Evolutionary conservation across 2,113 vertebrate genomes (phyloP).

Genomic region (Ophiodon elongatus): DNA sequence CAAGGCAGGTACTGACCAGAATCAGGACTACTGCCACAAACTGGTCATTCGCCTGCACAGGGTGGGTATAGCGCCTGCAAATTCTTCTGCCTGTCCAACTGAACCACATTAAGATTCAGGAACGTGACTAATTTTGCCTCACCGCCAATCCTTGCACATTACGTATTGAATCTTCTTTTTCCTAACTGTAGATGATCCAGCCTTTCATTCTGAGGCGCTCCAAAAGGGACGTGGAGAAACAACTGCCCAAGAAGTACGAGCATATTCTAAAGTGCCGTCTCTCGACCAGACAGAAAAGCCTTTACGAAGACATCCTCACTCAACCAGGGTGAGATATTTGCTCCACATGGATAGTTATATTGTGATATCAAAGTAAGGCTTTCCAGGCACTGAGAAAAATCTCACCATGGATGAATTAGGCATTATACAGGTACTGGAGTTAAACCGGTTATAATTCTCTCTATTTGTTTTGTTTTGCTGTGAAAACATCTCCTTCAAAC

Average conservation of each 20-base stretch:
- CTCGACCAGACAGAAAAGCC: constrained; percentile 90
- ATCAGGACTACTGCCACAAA: constrained; percentile 96
- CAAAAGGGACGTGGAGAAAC: constrained; percentile 94
- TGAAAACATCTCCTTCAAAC: no score
- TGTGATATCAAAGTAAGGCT: background rate
- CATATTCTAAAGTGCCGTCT: constrained; percentile 94
- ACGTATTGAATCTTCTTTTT: background rate
- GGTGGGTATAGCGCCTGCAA: constrained; percentile 76
- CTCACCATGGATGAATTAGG: background rate
- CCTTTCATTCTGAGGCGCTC: constrained; percentile 93
- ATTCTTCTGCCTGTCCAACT: background rate
- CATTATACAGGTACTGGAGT: background rate
- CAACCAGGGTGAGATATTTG: constrained; percentile 86
- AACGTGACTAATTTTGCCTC: background rate
- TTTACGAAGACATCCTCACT: constrained; percentile 94
- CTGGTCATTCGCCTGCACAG: constrained; percentile 93
- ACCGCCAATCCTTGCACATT: background rate
- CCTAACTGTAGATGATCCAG: constrained; percentile 89
- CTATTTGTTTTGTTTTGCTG: no score
- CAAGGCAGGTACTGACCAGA: constrained; percentile 91
- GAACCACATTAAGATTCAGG: background rate
- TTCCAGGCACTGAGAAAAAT: background rate
- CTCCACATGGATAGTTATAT: background rate
- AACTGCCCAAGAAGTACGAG: constrained; percentile 93
- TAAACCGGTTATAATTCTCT: no score